Base-by-base conservation (phyloP, 2,888 invertebrate species). In the Patella pellucida region DNA sequence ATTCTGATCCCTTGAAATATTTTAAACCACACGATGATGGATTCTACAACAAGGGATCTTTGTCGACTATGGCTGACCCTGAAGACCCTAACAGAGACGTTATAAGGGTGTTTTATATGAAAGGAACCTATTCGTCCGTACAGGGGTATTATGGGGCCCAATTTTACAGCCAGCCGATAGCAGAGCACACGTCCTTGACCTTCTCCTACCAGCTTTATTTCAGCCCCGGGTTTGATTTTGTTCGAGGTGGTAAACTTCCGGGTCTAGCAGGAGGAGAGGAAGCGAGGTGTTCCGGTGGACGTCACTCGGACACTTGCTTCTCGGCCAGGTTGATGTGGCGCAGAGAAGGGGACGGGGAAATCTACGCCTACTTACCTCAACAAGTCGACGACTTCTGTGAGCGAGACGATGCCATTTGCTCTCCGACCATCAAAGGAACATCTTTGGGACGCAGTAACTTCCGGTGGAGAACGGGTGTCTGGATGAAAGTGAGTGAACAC, bases 281-380 rank as follows among this genome's bases (percentile, higher is more conserved):
- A 19, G 62, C 62, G 14, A 78, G 76, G 9, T 85, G 84, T 56
- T 85, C 83, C 9, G 83, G 84, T 9, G 84, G 84, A 7, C 71
- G 80, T 14, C 75, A 77, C 16, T 73, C 82, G 9, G 76, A 81
- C 16, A 76, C 78, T 52, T 86, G 85, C 69, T 83, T 86, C 69
- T 83, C 85, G 11, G 83, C 83, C 3, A 69, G 85, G 11, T 78
- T 83, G 16, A 86, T 86, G 85, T 86, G 83, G 83, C 73, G 85
- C 1, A 52, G 70, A 23, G 27, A 79, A 11, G 85, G 85, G 1
- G 81, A 81, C 23, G 83, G 83, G 3, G 85, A 84, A 72, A 82
- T 85, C 3, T 84, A 86, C 72, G 73, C 80, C 31, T 85, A 85
- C 70, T 77, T 83, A 16, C 80, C 83, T 0, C 19, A 71, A 50